A percentile compares a stretch with the other conserved stretches of the same genome.
Evolutionary conservation across 2,888 invertebrate genomes (phyloP).

Genomic region (Nemoura dubitans): DNA sequence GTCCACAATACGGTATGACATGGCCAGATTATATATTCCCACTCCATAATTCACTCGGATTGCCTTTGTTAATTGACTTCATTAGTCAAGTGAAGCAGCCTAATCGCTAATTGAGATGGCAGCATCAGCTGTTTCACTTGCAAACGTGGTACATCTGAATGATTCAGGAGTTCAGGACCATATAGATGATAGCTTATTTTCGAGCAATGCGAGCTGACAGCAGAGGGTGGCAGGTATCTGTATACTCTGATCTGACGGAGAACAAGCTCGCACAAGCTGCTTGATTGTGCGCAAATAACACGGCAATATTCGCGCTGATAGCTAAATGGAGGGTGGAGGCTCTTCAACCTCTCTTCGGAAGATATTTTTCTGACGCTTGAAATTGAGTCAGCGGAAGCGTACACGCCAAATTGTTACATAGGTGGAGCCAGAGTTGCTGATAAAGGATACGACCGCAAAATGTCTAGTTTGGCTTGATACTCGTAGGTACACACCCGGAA

Average conservation of each 20-base stretch:
- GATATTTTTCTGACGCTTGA: background rate
- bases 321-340: background rate
- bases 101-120: slow-evolving; percentile 12
- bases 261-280: background rate
- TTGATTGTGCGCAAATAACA: background rate
- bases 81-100: slow-evolving; percentile 77
- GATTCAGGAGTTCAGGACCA: background rate
- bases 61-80: slow-evolving; percentile 95
- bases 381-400: too few relatives aligned
- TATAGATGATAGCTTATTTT: background rate
- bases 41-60: slow-evolving; percentile 62
- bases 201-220: background rate
- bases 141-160: background rate
- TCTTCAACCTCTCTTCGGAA: background rate
- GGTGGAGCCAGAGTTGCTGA: too few relatives aligned
- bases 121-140: background rate
- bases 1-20: background rate
- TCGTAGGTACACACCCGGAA: too few relatives aligned
- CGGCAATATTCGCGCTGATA: background rate
- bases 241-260: background rate
- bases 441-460: too few relatives aligned
- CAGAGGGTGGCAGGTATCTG: background rate
- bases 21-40: background rate
- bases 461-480: too few relatives aligned
- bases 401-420: too few relatives aligned